Conservation (phyloP, 2,113 vertebrate genomes). For the Platysteira castanea region DNA sequence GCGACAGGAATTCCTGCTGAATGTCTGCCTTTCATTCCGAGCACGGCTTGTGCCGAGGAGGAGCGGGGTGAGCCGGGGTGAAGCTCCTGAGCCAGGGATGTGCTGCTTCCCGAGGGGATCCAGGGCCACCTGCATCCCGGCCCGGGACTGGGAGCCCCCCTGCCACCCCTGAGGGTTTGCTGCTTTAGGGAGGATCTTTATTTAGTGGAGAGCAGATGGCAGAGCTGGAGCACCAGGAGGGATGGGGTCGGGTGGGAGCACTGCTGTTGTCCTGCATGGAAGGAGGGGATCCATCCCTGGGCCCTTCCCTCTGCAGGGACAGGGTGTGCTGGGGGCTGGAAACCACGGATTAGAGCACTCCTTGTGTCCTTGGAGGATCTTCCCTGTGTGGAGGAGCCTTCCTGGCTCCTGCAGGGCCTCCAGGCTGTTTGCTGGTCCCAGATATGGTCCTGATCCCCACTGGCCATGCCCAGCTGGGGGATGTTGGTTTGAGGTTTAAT, state of each 20-base stretch:
- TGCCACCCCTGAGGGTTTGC: not conserved
- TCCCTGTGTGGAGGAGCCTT: not conserved
- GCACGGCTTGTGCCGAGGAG: not conserved
- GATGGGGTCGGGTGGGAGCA: not conserved
- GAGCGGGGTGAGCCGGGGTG: not conserved
- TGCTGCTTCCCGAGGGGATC: fast-evolving
- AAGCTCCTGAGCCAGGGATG: not conserved
- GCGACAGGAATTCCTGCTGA: not conserved
- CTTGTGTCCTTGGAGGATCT: not conserved
- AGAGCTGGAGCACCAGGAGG: not conserved
- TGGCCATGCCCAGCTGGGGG: not conserved
- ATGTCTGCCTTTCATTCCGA: not conserved
- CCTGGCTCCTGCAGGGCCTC: not conserved
- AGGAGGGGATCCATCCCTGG: not conserved
- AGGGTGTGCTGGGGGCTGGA: not conserved
- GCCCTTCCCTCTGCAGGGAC: not conserved
- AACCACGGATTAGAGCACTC: not conserved
- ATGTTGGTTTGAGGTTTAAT: not conserved
- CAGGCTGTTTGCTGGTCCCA: not conserved
- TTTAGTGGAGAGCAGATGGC: not conserved
- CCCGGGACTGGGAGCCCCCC: not conserved
- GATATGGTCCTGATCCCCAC: fast-evolving
- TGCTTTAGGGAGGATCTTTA: not conserved
- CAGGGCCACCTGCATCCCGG: not conserved
- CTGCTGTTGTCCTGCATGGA: fast-evolving